Evolutionary conservation across 1,140 invertebrate species (phyloP), one percentile per base, ranked within the genome.

Genomic region (Drosophila setifemur): DNA sequence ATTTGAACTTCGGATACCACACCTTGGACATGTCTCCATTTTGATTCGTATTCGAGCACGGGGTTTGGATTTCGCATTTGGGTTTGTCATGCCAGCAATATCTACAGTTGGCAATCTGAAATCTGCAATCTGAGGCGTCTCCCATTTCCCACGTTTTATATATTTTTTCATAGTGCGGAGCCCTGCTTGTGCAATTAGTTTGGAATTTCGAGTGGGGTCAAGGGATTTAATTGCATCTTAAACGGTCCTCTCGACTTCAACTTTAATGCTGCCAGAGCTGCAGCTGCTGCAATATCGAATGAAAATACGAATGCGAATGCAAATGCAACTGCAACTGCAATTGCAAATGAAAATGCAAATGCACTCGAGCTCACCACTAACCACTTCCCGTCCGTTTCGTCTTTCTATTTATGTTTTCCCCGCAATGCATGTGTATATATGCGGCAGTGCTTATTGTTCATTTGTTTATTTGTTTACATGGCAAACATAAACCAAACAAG

Each of bases 401-500:
- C 54, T 69, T 67, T 49, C 29, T 57, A 47, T 55, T 73, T 67
- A 28, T 74, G 45, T 57, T 49, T 70, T 42, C 43, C 43, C 57
- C 40, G 6, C 9, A 21, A 11, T 16, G 31, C n/a, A 54, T 39
- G 44, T 55, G 53, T 49, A 16, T 66, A 19, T 37, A 37, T 39
- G 23, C 31, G 19, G 48, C 14, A 40, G 29, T 61, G 45, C 67
- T 64, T 57, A 44, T 82, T 78, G 79, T 73, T 78, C 47, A 73
- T 78, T 71, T 72, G 70, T 83, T 83, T 54, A 72, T 82, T 82
- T 82, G 76, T 81, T 81, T 76, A 81, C 54, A 61, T 45, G 60
- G 77, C 53, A 57, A 72, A 81, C 77, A 81, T 82, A 81, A 76
- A 50, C 49, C 54, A 79, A 79, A 79, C 81, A 83, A 83, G 79